Evolutionary conservation across 1,140 invertebrate species (phyloP).

Genomic region (Drosophila sturtevanti): DNA sequence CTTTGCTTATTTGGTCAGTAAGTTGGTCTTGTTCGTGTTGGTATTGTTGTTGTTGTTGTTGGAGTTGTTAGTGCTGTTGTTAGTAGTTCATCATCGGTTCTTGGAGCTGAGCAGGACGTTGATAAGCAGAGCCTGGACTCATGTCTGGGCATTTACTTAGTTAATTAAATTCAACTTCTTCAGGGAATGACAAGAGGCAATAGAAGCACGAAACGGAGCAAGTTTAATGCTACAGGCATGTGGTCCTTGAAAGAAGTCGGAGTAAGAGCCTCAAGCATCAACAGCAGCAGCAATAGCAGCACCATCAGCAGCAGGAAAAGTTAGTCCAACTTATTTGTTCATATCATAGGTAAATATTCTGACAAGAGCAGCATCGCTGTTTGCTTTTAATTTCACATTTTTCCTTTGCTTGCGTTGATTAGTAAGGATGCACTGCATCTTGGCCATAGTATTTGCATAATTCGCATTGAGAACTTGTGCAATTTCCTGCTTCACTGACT

Average conservation of each 20-base stretch:
- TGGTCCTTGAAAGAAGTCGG: slow-evolving; percentile 22
- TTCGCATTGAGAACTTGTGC: slow-evolving; percentile 33
- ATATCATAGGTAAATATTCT: slow-evolving; percentile 68
- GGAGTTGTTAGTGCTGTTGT: slow-evolving; percentile 19
- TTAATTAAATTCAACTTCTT: slow-evolving; percentile 80
- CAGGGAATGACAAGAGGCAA: slow-evolving; percentile 37
- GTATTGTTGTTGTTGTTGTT: slow-evolving; percentile 20
- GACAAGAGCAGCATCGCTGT: slow-evolving; percentile 37
- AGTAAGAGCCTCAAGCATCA: slow-evolving; percentile 5
- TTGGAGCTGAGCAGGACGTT: slow-evolving; percentile 33
- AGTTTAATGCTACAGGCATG: slow-evolving; percentile 40
- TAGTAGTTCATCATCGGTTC: slow-evolving; percentile 43
- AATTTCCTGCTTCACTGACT: slow-evolving; percentile 69
- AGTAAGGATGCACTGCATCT: slow-evolving; percentile 38
- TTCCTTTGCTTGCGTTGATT: slow-evolving; percentile 46
- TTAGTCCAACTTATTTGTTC: slow-evolving; percentile 60
- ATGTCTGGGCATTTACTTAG: slow-evolving; percentile 79
- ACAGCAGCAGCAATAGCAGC: neutral
- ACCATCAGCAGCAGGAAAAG: slow-evolving; percentile 31
- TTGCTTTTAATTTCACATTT: slow-evolving; percentile 72
- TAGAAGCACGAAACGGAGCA: slow-evolving; percentile 27
- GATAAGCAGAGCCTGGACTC: slow-evolving; percentile 54
- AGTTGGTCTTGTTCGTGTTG: slow-evolving; percentile 36
- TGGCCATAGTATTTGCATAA: slow-evolving; percentile 47
- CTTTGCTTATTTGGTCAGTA: slow-evolving; percentile 63